Evolutionary conservation across 2,888 invertebrate species (phyloP), one percentile per base, ranked within the genome.

Genomic region (Dynastes maya): DNA sequence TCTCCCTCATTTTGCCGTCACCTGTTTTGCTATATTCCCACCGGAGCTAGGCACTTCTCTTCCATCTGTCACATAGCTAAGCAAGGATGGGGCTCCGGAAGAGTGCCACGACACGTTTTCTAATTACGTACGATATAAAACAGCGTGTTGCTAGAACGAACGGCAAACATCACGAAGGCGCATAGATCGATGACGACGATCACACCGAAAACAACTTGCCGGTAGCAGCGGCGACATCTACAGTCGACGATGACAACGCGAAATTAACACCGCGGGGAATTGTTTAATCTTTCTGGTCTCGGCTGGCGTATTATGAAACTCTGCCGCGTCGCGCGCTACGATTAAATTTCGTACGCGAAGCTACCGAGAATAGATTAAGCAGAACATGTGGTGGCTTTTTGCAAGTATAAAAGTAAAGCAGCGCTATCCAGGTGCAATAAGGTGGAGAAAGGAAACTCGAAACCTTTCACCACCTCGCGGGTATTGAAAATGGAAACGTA

Each of bases 241-340:
- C 45, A 45, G 45, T 45, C 51, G 22, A 13, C 49, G 49, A 68
- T 13, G 68, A 22, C 68, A 49, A 49, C 27, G 49, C 49, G 68
- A 68, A 68, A 68, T 68, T 68, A 68, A 68, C 49, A 49, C 68
- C 68, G 68, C 68, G 13, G 68, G 68, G 68, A 68, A 49, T 68
- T 49, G 51, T 68, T 27, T 51, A 68, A 49, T 68, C 68, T 49
- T 22, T 49, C 49, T 49, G 51, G 51, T 51, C 51, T 27, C 68
- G 11, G 51, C 37, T 51, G 49, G 27, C 49, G 27, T 22, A 51
- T 51, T 68, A 49, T 22, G 29, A 22, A 9, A 27, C 68, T 49
- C n/a, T 13, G 5, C 27, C 29, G 5, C 22, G 27, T 11, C 45
- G 45, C 45, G 11, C 45, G 45, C 9, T 45, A 45, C 0, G 45